phyloP scores from a whole-genome alignment of 2,113 vertebrate species.

The Nipponia nippon region DNA sequence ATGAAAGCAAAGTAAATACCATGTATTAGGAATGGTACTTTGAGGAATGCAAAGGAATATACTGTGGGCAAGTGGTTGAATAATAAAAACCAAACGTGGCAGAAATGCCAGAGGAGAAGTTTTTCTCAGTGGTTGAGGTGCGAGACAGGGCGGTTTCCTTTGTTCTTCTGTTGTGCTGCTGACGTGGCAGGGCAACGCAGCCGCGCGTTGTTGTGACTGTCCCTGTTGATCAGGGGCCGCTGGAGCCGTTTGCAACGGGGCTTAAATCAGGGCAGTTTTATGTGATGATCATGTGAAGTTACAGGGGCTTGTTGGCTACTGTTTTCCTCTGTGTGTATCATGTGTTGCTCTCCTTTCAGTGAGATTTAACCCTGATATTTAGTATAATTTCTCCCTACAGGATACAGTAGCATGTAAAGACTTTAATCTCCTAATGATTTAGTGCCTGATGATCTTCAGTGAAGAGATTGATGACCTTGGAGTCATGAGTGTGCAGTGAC shows the following conservation, averaged over 20 bases:
- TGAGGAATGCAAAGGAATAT: not conserved
- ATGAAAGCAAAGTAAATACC: not conserved
- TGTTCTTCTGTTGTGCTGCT: not conserved
- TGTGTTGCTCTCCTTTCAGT: not conserved
- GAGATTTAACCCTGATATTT: not conserved
- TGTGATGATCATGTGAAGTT: not conserved
- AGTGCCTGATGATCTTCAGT: not conserved
- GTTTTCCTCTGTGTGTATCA: not conserved
- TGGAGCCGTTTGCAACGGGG: not conserved
- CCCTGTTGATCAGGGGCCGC: not conserved
- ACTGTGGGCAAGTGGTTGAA: not conserved
- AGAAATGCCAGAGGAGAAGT: not conserved
- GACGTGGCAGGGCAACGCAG: not conserved
- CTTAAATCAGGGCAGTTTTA: constrained; percentile 1
- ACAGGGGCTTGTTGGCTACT: not conserved
- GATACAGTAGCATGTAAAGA: not conserved
- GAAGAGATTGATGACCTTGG: constrained; percentile 21
- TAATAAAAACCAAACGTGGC: not conserved
- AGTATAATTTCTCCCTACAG: not conserved
- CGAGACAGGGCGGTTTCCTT: not conserved
- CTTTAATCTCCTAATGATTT: constrained; percentile 31
- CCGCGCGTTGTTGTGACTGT: not conserved
- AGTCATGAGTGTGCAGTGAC: not conserved
- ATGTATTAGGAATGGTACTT: not conserved
- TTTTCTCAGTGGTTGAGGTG: not conserved